Conservation (phyloP, 1,140 invertebrate genomes). For the Papilio glaucus region DNA sequence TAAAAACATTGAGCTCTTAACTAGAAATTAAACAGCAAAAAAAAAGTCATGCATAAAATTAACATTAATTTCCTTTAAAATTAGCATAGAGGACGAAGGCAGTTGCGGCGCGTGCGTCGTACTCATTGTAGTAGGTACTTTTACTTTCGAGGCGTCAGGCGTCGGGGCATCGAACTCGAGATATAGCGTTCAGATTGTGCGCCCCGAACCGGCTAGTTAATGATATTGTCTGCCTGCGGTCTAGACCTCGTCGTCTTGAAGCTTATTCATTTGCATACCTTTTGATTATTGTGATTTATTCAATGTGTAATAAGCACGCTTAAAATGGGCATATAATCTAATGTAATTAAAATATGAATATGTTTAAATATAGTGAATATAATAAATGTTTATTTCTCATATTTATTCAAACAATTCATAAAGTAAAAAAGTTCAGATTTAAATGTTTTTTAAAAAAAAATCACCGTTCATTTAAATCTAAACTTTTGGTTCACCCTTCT, state of each 20-base stretch:
- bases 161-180: conserved; percentile 54
- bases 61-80: conserved; percentile 1
- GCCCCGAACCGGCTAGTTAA: conserved; percentile 25
- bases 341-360: too few relatives aligned
- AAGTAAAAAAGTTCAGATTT: too few relatives aligned
- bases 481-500: background rate
- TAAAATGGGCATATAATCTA: too few relatives aligned
- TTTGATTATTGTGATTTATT: background rate
- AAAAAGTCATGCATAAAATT: background rate
- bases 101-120: background rate
- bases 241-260: conserved; percentile 34
- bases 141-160: conserved; percentile 54
- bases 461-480: too few relatives aligned
- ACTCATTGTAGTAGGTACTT: conserved; percentile 49
- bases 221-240: conserved; percentile 44
- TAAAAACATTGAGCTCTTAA: too few relatives aligned
- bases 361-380: too few relatives aligned
- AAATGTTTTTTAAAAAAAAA: too few relatives aligned
- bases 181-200: conserved; percentile 49
- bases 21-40: background rate
- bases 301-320: background rate
- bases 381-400: too few relatives aligned
- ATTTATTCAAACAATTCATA: too few relatives aligned
- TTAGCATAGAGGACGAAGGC: conserved; percentile 1
- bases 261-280: background rate